Evolutionary conservation across 2,888 invertebrate species (phyloP).

Genomic region (Lasius fuliginosus): DNA sequence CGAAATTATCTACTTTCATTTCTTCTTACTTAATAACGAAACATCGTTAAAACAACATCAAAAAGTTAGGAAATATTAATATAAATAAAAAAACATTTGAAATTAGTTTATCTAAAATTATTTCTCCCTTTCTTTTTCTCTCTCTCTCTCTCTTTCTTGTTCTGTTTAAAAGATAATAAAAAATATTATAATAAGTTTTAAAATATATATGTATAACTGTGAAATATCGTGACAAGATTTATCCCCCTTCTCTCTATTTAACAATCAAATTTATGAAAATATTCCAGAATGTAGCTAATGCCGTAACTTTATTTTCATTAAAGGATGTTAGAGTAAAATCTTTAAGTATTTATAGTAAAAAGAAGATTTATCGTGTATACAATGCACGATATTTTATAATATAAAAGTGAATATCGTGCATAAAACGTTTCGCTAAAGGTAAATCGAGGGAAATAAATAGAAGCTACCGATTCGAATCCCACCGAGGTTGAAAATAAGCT

Average conservation of each 20-base stretch:
- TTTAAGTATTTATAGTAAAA: neutral
- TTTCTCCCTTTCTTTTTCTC: neutral
- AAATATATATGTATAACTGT: neutral
- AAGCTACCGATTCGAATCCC: conserved; percentile 23
- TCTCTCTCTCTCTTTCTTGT: neutral
- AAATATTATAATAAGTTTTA: conserved; percentile 22
- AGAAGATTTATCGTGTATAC: neutral
- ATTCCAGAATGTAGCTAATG: neutral
- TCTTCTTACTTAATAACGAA: neutral
- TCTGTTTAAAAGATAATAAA: neutral
- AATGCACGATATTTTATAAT: neutral
- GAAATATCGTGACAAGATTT: conserved; percentile 15
- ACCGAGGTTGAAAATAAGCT: conserved; percentile 34
- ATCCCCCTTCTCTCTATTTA: neutral
- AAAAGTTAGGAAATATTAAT: neutral
- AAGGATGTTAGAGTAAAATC: neutral
- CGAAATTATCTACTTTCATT: neutral
- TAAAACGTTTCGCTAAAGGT: neutral
- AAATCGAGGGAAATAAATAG: conserved; percentile 9
- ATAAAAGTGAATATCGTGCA: neutral
- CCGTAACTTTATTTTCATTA: conserved; percentile 15
- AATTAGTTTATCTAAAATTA: neutral
- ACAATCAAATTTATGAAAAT: neutral
- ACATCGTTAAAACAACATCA: conserved; percentile 3
- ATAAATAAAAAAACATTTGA: neutral